phyloP scores from a whole-genome alignment of 2,888 invertebrate genomes.

The Eupithecia subumbrata region DNA sequence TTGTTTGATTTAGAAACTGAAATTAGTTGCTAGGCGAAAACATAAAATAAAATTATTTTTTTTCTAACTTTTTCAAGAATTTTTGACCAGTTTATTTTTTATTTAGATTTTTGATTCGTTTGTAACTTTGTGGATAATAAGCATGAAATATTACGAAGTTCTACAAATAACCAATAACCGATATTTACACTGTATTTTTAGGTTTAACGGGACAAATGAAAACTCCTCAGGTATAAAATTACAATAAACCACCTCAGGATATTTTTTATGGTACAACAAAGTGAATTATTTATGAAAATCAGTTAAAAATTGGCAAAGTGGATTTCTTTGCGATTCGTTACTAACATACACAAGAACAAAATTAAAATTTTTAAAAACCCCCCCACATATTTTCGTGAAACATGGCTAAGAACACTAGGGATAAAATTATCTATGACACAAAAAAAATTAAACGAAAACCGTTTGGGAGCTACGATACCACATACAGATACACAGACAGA shows the following conservation, averaged over 20 bases:
- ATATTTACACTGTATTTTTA: not conserved
- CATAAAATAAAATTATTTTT: not conserved
- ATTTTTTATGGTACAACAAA: not conserved
- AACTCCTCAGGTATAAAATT: not conserved
- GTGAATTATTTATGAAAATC: not conserved
- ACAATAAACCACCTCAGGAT: not conserved
- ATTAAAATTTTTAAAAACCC: too few relatives aligned
- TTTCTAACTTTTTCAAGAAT: not conserved
- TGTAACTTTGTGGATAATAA: too few relatives aligned
- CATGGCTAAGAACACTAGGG: too few relatives aligned
- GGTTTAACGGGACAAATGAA: not conserved
- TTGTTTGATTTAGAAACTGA: constrained; percentile 13
- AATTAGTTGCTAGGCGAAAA: not conserved
- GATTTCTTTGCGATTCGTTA: too few relatives aligned
- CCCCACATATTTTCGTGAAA: too few relatives aligned
- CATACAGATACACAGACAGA: too few relatives aligned
- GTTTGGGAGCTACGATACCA: too few relatives aligned
- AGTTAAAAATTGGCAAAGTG: not conserved
- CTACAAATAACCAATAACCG: not conserved
- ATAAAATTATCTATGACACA: too few relatives aligned
- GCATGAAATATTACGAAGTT: too few relatives aligned
- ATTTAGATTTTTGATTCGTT: too few relatives aligned
- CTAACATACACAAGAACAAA: not conserved
- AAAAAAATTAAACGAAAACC: too few relatives aligned
- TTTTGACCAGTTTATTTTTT: too few relatives aligned